Evolutionary conservation across 2,113 vertebrate species (phyloP), one percentile per base, ranked within the genome.

Genomic region (Polypterus bichir): DNA sequence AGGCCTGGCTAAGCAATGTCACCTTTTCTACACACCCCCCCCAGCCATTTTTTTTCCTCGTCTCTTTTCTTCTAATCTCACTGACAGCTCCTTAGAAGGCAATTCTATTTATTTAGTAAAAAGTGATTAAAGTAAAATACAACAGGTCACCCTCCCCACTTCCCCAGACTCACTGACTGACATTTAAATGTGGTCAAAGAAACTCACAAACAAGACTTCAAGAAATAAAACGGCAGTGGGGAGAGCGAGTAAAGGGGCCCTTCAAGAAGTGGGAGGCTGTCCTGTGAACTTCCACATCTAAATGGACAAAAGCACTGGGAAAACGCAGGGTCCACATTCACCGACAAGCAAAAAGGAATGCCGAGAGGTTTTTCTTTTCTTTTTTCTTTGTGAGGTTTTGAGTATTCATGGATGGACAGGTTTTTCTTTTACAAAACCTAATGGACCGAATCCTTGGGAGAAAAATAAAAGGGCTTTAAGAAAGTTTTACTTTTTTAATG

Each of bases 121-220:
- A 71, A 65, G 63, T 10, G 56, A 71, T 69, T 71, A 69, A 65
- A 71, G 11, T 68, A 62, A 62, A 62, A 69, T 49, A 65, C 65
- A 65, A 68, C 66, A 55, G 52, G 11, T 45, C 27, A 9, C 62
- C 62, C 60, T 54, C 61, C 56, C 49, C 6, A 6, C 61, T 44
- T 57, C 49, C 55, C 62, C 52, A 53, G n/a, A 54, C 57, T 44
- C 57, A 61, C 56, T 60, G 67, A 71, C 52, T 49, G 62, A 62
- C 62, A 60, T 46, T 57, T 58, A 59, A 57, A 61, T 62, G 54
- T 52, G 56, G 60, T 65, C 65, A 61, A 69, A 66, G 48, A 54
- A 59, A 62, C 47, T 61, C 55, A 47, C 61, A 53, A 62, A 52
- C 11, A 27, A 49, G 49, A 51, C 54, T 11, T 60, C n/a, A 62